Percentiles rank a stretch among this genome's conserved stretches.
Evolutionary conservation across 1,140 invertebrate genomes (phyloP).

Genomic region (Euwallacea fornicatus): DNA sequence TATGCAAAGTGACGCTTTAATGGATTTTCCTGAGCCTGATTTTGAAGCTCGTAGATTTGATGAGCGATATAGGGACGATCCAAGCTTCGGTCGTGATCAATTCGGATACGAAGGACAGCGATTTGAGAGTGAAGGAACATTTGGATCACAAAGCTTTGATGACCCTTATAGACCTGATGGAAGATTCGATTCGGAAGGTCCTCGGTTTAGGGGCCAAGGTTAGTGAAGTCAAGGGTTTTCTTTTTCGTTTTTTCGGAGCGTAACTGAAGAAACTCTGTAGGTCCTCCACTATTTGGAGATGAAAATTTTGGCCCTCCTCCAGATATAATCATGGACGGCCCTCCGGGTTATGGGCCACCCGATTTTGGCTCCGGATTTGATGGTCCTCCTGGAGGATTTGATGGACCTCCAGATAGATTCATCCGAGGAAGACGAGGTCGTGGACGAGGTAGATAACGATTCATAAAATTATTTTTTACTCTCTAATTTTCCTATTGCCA

Average conservation of each 20-base stretch:
- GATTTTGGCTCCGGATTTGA: constrained; percentile 11
- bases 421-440: constrained; percentile 23
- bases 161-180: background rate
- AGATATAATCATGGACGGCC: constrained; percentile 20
- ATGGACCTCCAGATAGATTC: constrained; percentile 28
- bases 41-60: background rate
- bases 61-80: background rate
- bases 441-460: constrained; percentile 12
- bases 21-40: background rate
- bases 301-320: constrained; percentile 17
- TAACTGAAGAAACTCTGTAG: background rate
- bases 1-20: background rate
- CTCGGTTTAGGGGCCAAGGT: constrained; percentile 19
- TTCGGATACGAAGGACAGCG: background rate
- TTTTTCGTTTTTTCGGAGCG: background rate
- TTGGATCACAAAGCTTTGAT: constrained; percentile 8
- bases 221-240: background rate
- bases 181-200: constrained; percentile 16
- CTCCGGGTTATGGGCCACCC: constrained; percentile 10
- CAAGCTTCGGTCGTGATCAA: background rate
- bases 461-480: background rate
- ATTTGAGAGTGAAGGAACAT: background rate
- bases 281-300: constrained; percentile 10
- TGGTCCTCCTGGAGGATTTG: constrained; percentile 24
- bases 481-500: background rate